phyloP scores from a whole-genome alignment of 2,797 vertebrate genomes.

The Cheirogaleus major region DNA sequence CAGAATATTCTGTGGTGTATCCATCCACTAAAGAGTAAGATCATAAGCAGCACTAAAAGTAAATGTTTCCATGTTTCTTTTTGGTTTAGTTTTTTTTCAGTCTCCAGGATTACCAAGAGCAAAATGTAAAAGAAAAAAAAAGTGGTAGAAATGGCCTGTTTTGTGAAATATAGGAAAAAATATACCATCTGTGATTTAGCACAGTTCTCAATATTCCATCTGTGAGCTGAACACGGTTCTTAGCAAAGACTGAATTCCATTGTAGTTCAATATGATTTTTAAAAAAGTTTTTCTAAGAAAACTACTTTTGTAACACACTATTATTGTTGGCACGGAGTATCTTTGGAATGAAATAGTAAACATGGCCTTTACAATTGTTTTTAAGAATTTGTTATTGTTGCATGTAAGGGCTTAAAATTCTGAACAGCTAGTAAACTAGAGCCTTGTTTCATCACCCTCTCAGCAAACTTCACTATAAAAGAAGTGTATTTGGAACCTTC shows the following conservation, averaged over 20 bases:
- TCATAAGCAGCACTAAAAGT: constrained; percentile 81
- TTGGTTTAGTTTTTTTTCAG: constrained; percentile 56
- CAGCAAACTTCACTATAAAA: background rate
- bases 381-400: background rate
- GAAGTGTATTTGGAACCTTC: background rate
- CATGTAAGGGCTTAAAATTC: background rate
- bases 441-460: background rate
- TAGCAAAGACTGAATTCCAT: constrained; percentile 69
- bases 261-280: constrained; percentile 70
- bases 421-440: background rate
- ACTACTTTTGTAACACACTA: constrained; percentile 59
- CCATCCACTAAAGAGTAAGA: constrained; percentile 77
- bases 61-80: constrained; percentile 79
- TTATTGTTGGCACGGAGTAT: constrained; percentile 52
- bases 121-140: constrained; percentile 81
- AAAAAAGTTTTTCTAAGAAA: constrained; percentile 76
- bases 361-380: background rate
- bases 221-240: constrained; percentile 78
- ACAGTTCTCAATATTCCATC: constrained; percentile 83
- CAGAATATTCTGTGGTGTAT: constrained; percentile 75
- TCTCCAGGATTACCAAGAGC: constrained; percentile 82
- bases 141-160: constrained; percentile 83
- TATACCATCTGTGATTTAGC: constrained; percentile 88
- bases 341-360: constrained; percentile 67
- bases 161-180: constrained; percentile 85